Percentiles rank a stretch among this genome's conserved stretches.
These are phyloP conservation scores for Cheirogaleus major DNA, from an alignment of 2,797 vertebrate species.

Conservation along the genomic window DNA sequence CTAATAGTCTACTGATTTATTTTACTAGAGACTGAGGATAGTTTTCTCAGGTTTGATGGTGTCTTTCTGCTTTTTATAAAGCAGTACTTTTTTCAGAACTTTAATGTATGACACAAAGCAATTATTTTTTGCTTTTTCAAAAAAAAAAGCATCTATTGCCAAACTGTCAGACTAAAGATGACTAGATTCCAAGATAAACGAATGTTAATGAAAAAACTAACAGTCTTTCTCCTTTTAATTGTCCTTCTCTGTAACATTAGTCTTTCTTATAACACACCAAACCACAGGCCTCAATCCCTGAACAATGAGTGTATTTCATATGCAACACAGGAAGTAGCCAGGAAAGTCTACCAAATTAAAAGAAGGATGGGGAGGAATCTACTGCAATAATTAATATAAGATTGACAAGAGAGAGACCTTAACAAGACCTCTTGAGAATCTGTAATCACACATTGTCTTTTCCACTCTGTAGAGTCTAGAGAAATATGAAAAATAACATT, in stretches of 20 bases:
- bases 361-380: neutral
- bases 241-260: neutral
- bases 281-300: neutral
- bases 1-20: conserved; percentile 43
- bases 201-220: conserved; percentile 41
- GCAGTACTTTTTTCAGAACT: neutral
- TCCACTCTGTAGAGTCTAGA: neutral
- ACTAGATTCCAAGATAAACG: conserved; percentile 25
- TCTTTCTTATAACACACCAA: neutral
- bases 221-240: conserved; percentile 5
- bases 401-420: neutral
- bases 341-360: neutral
- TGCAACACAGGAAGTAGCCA: neutral
- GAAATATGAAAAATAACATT: conserved; percentile 18
- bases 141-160: neutral
- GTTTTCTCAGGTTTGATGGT: conserved; percentile 46
- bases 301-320: neutral
- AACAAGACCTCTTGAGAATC: neutral
- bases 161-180: conserved; percentile 20
- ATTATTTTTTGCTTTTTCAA: conserved; percentile 33
- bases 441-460: neutral
- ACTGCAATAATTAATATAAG: neutral
- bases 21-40: conserved; percentile 26
- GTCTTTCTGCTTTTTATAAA: conserved; percentile 48
- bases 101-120: conserved; percentile 5